Percentiles rank a stretch among this genome's conserved stretches.
Conservation (phyloP, 2,888 invertebrate genomes). For the Oasisia sp. region DNA sequence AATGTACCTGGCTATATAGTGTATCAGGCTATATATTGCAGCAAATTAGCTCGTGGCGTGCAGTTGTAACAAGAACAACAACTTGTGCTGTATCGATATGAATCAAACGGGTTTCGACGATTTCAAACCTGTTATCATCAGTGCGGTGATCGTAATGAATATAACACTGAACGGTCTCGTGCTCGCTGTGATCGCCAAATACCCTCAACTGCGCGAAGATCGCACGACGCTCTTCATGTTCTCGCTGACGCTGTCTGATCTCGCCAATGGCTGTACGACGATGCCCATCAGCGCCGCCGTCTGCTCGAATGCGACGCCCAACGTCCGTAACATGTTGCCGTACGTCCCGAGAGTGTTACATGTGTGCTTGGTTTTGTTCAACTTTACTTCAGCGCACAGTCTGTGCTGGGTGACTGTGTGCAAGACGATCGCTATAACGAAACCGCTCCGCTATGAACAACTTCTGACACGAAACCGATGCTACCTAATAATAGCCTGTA, state of each 20-base stretch:
- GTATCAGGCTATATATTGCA: no score
- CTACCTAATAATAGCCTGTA: not conserved
- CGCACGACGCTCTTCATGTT: not conserved
- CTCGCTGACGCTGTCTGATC: not conserved
- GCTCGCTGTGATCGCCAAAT: not conserved
- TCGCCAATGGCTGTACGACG: not conserved
- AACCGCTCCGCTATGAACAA: not conserved
- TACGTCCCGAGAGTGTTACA: not conserved
- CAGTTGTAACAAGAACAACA: no score
- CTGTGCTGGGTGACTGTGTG: not conserved
- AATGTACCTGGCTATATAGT: no score
- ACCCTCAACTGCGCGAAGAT: not conserved
- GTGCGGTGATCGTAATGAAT: not conserved
- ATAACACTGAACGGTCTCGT: not conserved
- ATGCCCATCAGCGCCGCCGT: not conserved
- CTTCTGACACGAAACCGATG: not conserved
- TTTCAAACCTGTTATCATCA: not conserved
- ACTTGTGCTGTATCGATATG: no score
- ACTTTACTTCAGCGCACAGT: not conserved
- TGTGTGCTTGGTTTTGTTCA: not conserved
- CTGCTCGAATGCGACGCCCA: not conserved
- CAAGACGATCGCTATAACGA: not conserved
- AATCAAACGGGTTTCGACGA: not conserved
- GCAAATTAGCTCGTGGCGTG: no score
- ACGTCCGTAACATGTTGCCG: not conserved